phyloP scores from a whole-genome alignment of 1,140 invertebrate genomes.

The Oreohelix idahoensis region DNA sequence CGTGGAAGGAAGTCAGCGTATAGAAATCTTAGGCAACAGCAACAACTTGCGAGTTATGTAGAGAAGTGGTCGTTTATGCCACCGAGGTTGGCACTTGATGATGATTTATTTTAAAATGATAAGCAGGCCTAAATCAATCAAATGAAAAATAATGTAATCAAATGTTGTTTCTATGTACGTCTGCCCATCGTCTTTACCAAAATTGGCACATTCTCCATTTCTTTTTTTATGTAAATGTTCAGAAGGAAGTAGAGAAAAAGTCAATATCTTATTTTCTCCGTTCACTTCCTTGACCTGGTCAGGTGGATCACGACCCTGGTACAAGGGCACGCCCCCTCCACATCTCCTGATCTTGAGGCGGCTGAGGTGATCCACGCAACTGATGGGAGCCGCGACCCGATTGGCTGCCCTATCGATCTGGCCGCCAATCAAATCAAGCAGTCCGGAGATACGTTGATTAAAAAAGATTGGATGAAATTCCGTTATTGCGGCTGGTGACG shows the following conservation, averaged over 20 bases:
- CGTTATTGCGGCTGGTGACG: neutral
- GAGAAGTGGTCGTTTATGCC: too few species aligned
- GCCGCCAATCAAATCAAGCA: constrained; percentile 32
- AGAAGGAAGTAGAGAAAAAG: neutral
- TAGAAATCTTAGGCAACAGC: too few species aligned
- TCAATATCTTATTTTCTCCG: neutral
- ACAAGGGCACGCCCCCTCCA: constrained; percentile 20
- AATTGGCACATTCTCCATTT: too few species aligned
- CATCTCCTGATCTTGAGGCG: neutral
- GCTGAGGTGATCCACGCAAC: constrained; percentile 5
- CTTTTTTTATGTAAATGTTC: too few species aligned
- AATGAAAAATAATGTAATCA: too few species aligned
- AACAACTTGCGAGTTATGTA: too few species aligned
- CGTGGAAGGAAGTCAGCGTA: too few species aligned
- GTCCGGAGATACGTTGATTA: constrained; percentile 19
- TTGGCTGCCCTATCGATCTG: constrained; percentile 34
- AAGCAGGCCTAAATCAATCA: too few species aligned
- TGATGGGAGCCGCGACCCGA: constrained; percentile 27
- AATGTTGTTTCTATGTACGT: too few species aligned
- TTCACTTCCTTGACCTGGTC: constrained; percentile 1
- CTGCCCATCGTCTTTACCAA: too few species aligned
- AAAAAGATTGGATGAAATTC: constrained; percentile 6
- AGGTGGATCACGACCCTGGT: neutral
- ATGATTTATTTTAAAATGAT: too few species aligned
- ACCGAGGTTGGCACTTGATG: too few species aligned